A percentile compares a stretch with the other conserved stretches of the same genome.
Conservation (phyloP, 2,888 invertebrate genomes). For the Helleia helle region DNA sequence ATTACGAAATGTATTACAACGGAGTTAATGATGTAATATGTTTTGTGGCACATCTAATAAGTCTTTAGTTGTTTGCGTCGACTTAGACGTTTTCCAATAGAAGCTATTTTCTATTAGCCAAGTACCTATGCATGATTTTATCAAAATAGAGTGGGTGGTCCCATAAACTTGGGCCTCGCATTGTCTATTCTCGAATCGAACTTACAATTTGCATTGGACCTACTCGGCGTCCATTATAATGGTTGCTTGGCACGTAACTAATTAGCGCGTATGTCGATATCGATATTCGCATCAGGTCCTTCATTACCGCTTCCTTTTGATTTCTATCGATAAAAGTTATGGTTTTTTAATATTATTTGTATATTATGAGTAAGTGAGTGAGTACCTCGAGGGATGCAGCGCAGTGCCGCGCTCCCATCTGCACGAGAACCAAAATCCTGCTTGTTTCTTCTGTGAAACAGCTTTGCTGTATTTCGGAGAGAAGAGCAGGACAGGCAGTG, state of each 20-base stretch:
- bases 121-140: slow-evolving; percentile 24
- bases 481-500: no score
- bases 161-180: slow-evolving; percentile 59
- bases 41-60: no score
- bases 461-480: no score
- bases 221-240: slow-evolving; percentile 64
- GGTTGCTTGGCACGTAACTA: slow-evolving; percentile 50
- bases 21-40: no score
- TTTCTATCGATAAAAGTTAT: slow-evolving; percentile 19
- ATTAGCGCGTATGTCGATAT: slow-evolving; percentile 60
- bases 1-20: no score
- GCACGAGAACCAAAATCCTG: no score
- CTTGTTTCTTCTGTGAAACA: no score
- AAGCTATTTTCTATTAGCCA: neutral
- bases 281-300: slow-evolving; percentile 53
- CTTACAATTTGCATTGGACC: slow-evolving; percentile 69
- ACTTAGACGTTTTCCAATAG: neutral
- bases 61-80: neutral
- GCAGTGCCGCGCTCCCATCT: no score
- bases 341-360: no score
- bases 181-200: slow-evolving; percentile 72
- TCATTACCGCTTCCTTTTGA: slow-evolving; percentile 40
- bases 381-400: no score
- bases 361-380: no score
- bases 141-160: slow-evolving; percentile 61